These are phyloP conservation scores for Trilocha varians DNA, from an alignment of 2,888 invertebrate species.

Conservation along the genomic window DNA sequence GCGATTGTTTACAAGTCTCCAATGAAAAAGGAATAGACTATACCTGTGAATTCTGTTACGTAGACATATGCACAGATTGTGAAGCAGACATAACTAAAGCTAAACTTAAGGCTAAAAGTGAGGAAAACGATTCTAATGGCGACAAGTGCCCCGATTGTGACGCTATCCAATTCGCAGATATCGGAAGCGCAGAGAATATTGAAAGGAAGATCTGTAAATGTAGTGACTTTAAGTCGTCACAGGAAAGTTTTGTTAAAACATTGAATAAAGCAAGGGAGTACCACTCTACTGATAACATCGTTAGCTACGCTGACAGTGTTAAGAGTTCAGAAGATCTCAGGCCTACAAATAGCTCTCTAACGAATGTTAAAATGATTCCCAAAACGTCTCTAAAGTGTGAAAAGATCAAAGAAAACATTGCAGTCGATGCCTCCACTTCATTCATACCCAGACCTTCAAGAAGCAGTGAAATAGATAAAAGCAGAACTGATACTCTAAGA, in stretches of 20 bases:
- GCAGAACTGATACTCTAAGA: constrained; percentile 55
- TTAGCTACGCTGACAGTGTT: constrained; percentile 44
- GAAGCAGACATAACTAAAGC: constrained; percentile 47
- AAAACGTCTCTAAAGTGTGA: constrained; percentile 66
- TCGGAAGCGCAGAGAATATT: constrained; percentile 52
- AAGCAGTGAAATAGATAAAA: constrained; percentile 46
- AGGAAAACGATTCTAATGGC: constrained; percentile 28
- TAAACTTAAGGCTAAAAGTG: constrained; percentile 43
- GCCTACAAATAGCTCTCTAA: constrained; percentile 44
- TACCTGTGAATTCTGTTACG: constrained; percentile 59
- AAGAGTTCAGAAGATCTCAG: constrained; percentile 53
- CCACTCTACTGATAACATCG: constrained; percentile 63
- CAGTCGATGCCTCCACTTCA: constrained; percentile 39
- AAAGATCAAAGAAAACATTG: constrained; percentile 68
- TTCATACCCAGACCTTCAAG: constrained; percentile 47
- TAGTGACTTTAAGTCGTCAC: constrained; percentile 60
- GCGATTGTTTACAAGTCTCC: constrained; percentile 53
- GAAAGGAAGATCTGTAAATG: constrained; percentile 59
- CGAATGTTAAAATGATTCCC: constrained; percentile 44
- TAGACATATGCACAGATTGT: constrained; percentile 61
- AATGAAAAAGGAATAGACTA: constrained; percentile 57
- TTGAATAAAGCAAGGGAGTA: constrained; percentile 58
- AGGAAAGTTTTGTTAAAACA: constrained; percentile 59
- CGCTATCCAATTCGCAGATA: constrained; percentile 55
- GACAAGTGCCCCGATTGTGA: constrained; percentile 62